phyloP scores from a whole-genome alignment of 2,888 invertebrate genomes.

The Orthosia gracilis region DNA sequence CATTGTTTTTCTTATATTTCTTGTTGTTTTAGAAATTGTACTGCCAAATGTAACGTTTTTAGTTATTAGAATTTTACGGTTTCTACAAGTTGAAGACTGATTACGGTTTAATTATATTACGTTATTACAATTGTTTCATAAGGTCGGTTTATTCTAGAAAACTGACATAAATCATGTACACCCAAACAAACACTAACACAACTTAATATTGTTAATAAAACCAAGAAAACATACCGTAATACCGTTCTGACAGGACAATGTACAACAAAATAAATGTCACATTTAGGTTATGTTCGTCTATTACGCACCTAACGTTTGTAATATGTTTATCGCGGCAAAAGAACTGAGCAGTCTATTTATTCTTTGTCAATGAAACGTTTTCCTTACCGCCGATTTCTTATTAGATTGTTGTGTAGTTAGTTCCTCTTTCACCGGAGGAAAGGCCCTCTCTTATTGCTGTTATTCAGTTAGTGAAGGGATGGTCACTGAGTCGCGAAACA shows the following conservation, averaged over 20 bases:
- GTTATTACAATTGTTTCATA: background rate
- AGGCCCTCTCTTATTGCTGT: slow-evolving; percentile 81
- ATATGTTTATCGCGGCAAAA: slow-evolving; percentile 75
- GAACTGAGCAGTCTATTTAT: slow-evolving; percentile 82
- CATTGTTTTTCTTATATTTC: slow-evolving; percentile 21
- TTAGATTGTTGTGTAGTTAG: slow-evolving; percentile 85
- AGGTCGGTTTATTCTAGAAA: slow-evolving; percentile 6
- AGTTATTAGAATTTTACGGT: background rate
- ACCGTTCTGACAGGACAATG: slow-evolving; percentile 31
- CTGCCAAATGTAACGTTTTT: background rate
- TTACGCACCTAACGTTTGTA: slow-evolving; percentile 68
- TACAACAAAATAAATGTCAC: slow-evolving; percentile 51
- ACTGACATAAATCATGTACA: slow-evolving; percentile 31
- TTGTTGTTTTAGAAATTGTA: slow-evolving; percentile 7
- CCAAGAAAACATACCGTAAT: slow-evolving; percentile 46
- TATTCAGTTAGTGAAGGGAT: slow-evolving; percentile 86
- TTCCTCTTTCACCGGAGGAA: slow-evolving; percentile 74
- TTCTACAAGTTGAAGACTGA: background rate
- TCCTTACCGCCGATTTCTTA: slow-evolving; percentile 86
- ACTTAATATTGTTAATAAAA: slow-evolving; percentile 41
- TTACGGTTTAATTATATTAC: background rate
- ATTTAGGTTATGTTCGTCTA: slow-evolving; percentile 61
- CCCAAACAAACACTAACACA: slow-evolving; percentile 25
- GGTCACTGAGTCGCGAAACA: slow-evolving; percentile 82
- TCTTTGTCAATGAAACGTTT: slow-evolving; percentile 87